Evolutionary conservation across 2,113 vertebrate genomes (phyloP), one percentile per base, ranked within the genome.

Genomic region (Alouatta palliata): DNA sequence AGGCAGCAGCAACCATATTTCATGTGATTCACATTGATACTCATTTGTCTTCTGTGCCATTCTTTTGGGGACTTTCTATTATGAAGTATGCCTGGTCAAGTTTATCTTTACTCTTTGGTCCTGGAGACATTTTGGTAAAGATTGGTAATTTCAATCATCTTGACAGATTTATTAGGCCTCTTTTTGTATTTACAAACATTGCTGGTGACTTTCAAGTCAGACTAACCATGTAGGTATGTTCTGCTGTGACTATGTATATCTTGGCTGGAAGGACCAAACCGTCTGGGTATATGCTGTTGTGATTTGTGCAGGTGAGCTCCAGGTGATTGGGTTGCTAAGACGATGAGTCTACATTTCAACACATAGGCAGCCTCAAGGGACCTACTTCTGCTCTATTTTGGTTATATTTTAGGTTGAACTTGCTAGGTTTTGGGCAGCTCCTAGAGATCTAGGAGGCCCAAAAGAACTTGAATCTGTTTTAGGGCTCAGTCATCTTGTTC

Each of bases 51-150:
- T 85, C 52, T 95, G 19, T 84, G 61, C 8, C 10, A 25, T 49
- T 82, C 40, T n/a, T 79, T 86, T 45, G 27, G 37, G 58, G 4
- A 7, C 58, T 93, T 94, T 84, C 23, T 17, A 77, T 76, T 54
- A 88, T n/a, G 37, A 68, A 21, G 4, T 17, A 1, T 70, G 30
- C 43, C 17, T 27, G 21, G 9, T 92, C 37, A 94, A 47, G 5
- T 93, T 88, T 96, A 68, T 40, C 27, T 87, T 94, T 70, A 54
- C 12, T 95, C 37, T 96, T 91, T 70, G n/a, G 32, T 45, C 14
- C 4, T 45, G 37, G 80, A 79, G 49, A 87, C 79, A 71, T 71
- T 49, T 79, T 87, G 40, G 40, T 84, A 70, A 92, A 71, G 52
- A 80, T 94, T 68, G 17, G 16, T 64, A 49, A 17, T 64, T 82